Percentiles rank a stretch among this genome's conserved stretches.
Evolutionary conservation across 1,140 invertebrate species (phyloP).

Genomic region (Mizuhopecten yessoensis): DNA sequence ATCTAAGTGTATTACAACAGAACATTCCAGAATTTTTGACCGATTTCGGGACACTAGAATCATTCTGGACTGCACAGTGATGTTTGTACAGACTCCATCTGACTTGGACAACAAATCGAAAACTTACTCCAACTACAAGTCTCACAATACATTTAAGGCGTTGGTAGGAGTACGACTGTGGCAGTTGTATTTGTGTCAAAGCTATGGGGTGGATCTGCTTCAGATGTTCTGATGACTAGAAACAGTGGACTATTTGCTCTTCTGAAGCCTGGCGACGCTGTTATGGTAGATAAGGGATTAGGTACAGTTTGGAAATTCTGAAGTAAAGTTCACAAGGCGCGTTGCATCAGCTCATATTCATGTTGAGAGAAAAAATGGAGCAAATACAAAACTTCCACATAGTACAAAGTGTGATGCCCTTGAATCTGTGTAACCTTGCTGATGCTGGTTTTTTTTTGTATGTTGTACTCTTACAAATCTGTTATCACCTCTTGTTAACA

Average conservation of each 20-base stretch:
- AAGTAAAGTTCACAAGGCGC: conserved; percentile 56
- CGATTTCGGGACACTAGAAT: conserved; percentile 57
- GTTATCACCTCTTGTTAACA: conserved; percentile 58
- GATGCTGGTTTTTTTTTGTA: conserved; percentile 59
- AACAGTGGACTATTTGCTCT: too few relatives aligned
- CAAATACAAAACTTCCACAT: conserved; percentile 65
- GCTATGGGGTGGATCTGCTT: too few relatives aligned
- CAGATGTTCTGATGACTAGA: too few relatives aligned
- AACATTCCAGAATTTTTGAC: conserved; percentile 53
- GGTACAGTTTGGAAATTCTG: conserved; percentile 52
- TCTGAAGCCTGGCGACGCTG: too few relatives aligned
- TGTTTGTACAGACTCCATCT: conserved; percentile 62
- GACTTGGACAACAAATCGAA: conserved; percentile 52
- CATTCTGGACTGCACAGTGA: too few relatives aligned
- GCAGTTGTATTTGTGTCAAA: too few relatives aligned
- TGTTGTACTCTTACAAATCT: conserved; percentile 58
- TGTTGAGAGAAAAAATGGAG: conserved; percentile 65
- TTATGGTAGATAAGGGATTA: too few relatives aligned
- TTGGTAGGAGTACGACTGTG: conserved; percentile 58
- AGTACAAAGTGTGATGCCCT: conserved; percentile 59
- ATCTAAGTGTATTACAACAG: too few relatives aligned
- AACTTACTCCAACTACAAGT: conserved; percentile 64
- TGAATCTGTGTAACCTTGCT: conserved; percentile 50
- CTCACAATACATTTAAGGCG: conserved; percentile 61
- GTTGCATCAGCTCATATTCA: conserved; percentile 61